Conservation (phyloP, 2,113 vertebrate species). For the Phyllopteryx taeniolatus region DNA sequence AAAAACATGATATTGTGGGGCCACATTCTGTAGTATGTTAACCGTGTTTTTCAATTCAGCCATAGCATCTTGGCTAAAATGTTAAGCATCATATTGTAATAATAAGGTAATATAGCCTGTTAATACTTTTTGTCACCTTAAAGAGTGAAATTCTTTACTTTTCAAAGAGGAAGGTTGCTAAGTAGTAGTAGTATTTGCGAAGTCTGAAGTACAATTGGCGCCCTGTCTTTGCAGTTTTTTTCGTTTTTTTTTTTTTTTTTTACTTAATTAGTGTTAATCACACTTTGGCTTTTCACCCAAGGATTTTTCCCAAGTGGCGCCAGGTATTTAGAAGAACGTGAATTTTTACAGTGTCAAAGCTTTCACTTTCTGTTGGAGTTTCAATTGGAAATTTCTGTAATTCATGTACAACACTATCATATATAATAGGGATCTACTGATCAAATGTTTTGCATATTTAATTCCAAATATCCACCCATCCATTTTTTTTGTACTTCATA, state of each 20-base stretch:
- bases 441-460: too few relatives aligned
- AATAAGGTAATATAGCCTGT: neutral
- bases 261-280: neutral
- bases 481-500: too few relatives aligned
- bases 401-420: too few relatives aligned
- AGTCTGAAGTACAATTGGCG: neutral
- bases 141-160: neutral
- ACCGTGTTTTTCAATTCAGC: neutral
- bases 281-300: neutral
- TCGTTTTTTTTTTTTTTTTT: neutral
- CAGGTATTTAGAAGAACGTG: neutral
- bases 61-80: neutral
- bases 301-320: neutral
- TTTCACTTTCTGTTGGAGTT: too few relatives aligned
- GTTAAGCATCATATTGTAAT: neutral
- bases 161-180: neutral
- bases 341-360: neutral
- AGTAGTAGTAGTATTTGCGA: neutral
- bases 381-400: too few relatives aligned
- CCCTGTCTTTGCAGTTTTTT: neutral
- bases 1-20: too few relatives aligned
- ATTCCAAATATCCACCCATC: too few relatives aligned
- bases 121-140: neutral
- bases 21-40: neutral
- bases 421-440: too few relatives aligned